phyloP scores from a whole-genome alignment of 2,888 invertebrate genomes.

The Caenorhabditis sp. region DNA sequence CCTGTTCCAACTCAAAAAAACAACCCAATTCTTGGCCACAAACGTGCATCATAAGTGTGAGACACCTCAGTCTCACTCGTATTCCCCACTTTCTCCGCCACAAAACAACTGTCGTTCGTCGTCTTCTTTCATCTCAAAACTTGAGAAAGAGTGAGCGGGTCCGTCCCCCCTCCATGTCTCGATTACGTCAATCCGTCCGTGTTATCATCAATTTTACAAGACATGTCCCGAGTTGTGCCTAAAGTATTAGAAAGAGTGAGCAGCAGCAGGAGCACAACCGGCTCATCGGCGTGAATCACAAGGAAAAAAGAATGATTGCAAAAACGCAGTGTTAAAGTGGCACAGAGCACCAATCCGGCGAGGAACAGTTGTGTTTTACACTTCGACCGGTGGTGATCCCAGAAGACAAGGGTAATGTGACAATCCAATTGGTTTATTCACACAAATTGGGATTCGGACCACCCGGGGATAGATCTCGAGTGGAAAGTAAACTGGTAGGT shows the following conservation, averaged over 20 bases:
- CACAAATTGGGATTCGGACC: constrained; percentile 29
- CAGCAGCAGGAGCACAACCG: not conserved
- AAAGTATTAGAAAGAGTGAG: constrained; percentile 25
- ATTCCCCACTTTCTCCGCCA: constrained; percentile 16
- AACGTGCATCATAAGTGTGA: constrained; percentile 40
- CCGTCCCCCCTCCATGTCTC: too few species aligned
- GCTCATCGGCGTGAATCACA: not conserved
- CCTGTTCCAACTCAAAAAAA: not conserved
- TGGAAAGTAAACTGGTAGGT: too few species aligned
- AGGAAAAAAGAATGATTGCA: constrained; percentile 15
- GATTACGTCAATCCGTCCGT: constrained; percentile 58
- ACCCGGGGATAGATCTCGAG: constrained; percentile 1
- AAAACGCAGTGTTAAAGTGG: constrained; percentile 25
- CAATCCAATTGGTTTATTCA: constrained; percentile 51
- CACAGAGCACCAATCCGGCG: not conserved
- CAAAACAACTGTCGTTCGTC: constrained; percentile 48
- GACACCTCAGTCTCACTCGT: constrained; percentile 1
- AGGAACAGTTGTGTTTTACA: constrained; percentile 62
- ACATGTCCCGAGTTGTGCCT: not conserved
- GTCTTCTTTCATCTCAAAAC: constrained; percentile 2
- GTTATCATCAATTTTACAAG: constrained; percentile 64
- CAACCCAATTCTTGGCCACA: constrained; percentile 18
- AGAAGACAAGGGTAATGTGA: constrained; percentile 28
- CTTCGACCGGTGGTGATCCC: not conserved
- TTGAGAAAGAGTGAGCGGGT: not conserved